Evolutionary conservation across 2,797 vertebrate species (phyloP).

Genomic region (Lerista edwardsae): DNA sequence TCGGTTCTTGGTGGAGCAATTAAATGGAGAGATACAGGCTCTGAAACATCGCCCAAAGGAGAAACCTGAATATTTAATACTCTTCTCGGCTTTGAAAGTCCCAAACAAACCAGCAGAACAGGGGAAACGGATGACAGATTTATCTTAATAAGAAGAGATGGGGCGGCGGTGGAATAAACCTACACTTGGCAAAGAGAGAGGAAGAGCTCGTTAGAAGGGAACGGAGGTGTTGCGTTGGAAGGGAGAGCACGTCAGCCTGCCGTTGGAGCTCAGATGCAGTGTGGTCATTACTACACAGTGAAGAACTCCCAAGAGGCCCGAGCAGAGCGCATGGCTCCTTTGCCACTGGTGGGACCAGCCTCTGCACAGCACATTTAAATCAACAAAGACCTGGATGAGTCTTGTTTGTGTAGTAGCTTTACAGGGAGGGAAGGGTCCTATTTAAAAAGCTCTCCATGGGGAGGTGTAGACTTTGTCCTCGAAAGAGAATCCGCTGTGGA

Average conservation of each 20-base stretch:
- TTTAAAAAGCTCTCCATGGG: neutral
- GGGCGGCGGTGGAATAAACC: neutral
- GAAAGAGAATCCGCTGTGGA: neutral
- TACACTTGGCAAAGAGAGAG: neutral
- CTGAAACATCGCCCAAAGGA: conserved; percentile 59
- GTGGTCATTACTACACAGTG: neutral
- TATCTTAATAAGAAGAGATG: conserved; percentile 51
- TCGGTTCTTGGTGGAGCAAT: conserved; percentile 63
- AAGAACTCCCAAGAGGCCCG: neutral
- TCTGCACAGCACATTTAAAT: neutral
- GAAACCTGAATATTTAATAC: conserved; percentile 66
- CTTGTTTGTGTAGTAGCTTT: neutral
- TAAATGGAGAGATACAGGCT: conserved; percentile 57
- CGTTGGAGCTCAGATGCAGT: neutral
- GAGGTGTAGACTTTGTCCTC: neutral
- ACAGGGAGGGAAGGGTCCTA: rapidly evolving
- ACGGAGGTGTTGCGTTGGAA: neutral
- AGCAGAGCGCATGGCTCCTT: neutral
- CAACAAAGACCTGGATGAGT: neutral
- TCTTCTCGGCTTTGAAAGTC: conserved; percentile 67
- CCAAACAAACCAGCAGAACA: conserved; percentile 52
- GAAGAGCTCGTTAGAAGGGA: neutral
- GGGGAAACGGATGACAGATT: conserved; percentile 61
- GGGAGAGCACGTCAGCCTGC: neutral
- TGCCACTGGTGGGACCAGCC: neutral